These are phyloP conservation scores for Lasiurus cinereus DNA, from an alignment of 2,113 vertebrate species.

Conservation along the genomic window DNA sequence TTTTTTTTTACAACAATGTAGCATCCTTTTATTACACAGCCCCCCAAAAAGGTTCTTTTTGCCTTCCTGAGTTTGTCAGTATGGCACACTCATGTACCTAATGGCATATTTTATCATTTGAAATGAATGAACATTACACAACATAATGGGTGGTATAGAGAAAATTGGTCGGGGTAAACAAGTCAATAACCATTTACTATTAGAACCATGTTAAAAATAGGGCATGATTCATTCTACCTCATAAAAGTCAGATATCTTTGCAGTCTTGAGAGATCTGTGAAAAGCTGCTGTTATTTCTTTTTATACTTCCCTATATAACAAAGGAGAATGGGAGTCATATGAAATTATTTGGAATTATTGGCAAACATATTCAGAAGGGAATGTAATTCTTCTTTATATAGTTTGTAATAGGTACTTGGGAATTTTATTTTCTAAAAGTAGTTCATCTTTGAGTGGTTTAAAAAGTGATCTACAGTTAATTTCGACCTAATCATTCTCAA, in stretches of 20 bases:
- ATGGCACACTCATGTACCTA: neutral
- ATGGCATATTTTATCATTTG: neutral
- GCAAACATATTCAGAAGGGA: neutral
- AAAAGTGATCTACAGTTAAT: neutral
- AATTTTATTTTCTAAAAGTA: conserved; percentile 9
- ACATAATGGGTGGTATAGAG: neutral
- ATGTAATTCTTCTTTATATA: neutral
- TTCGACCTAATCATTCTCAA: conserved; percentile 9
- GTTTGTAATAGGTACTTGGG: neutral
- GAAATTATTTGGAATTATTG: conserved; percentile 33
- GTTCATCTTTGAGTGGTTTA: neutral
- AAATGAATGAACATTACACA: conserved; percentile 22
- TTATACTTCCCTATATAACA: neutral
- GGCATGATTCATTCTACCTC: neutral
- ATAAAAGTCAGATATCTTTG: conserved; percentile 40
- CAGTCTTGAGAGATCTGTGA: neutral
- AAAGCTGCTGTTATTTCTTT: neutral
- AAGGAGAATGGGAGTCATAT: neutral
- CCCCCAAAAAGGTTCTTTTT: neutral
- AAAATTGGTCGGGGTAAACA: neutral
- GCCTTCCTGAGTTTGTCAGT: neutral
- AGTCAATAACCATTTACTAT: conserved; percentile 39
- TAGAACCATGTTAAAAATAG: conserved; percentile 24
- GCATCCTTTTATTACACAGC: neutral
- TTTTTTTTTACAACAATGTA: neutral